Base-by-base conservation (phyloP, 2,888 invertebrate genomes). In the Leptopilina myrica region DNA sequence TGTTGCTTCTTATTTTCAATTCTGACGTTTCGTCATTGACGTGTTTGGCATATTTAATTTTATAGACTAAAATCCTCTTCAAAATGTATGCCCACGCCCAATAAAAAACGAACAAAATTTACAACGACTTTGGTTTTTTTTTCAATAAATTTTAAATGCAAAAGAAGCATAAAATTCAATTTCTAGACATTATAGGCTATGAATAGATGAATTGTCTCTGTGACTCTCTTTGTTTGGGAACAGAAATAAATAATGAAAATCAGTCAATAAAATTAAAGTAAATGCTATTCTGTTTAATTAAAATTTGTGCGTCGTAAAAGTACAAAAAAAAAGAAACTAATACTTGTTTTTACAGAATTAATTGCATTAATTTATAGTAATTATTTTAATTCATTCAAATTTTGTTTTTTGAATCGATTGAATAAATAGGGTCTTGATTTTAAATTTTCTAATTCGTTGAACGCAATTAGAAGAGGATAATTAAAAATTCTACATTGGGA, bases 181-280 rank as follows among this genome's bases (percentile, higher is more conserved):
- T 14, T 43, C 12, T 53, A 49, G 69, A 69, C 53, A 69, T 46
- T 67, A 14, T 14, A 73, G 69, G 33, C 53, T 49, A 73, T 73
- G 69, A 73, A 73, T 73, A 73, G 69, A 56, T 56, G 53, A 73
- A 73, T 53, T 69, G 67, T 67, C 67, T 67, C n/a, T 9, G 15
- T 15, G 20, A 26, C 26, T 56, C 26, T 53, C 69, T 73, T 56
- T 73, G 69, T 73, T n/a, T 20, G 14, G 53, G 53, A 26, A 53
- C 9, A 73, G 33, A 56, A 73, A 73, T 73, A 73, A 73, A 53
- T 56, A 33, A 73, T 33, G 56, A 20, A 62, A 62, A 73, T 20
- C 49, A 73, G 69, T 26, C 14, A 73, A 73, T 56, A 73, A 53
- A 73, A 20, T 20, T 20, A 20, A 73, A 73, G 26, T 14, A 46